Evolutionary conservation across 2,888 invertebrate species (phyloP).

Genomic region (Hyposoter didymator): DNA sequence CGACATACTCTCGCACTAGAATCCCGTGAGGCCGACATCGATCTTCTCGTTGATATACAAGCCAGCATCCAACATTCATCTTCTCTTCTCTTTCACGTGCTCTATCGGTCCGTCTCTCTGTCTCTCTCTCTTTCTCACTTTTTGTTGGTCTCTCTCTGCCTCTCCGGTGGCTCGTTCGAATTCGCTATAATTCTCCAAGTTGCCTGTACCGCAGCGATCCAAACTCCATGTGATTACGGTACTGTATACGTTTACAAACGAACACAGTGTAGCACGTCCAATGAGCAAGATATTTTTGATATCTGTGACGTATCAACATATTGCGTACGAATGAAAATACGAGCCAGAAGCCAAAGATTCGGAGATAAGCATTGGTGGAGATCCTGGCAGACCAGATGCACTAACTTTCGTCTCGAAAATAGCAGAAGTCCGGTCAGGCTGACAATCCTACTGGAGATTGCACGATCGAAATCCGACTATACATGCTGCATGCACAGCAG

Average conservation of each 20-base stretch:
- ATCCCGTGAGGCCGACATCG: slow-evolving; percentile 60
- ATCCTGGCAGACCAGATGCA: neutral
- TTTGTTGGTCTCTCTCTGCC: neutral
- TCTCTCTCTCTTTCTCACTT: slow-evolving; percentile 4
- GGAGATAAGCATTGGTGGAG: neutral
- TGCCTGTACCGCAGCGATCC: neutral
- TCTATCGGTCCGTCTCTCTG: neutral
- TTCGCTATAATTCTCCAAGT: slow-evolving; percentile 47
- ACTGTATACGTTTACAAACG: neutral
- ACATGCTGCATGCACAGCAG: neutral
- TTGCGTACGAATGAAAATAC: neutral
- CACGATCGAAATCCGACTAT: neutral
- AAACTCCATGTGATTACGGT: neutral
- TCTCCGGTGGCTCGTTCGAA: slow-evolving; percentile 36
- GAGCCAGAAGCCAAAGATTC: neutral
- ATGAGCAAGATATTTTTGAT: slow-evolving; percentile 1
- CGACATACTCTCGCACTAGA: slow-evolving; percentile 58
- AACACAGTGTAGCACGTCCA: neutral
- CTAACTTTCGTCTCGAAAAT: neutral
- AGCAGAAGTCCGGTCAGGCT: neutral
- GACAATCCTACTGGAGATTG: neutral
- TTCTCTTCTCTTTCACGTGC: slow-evolving; percentile 11
- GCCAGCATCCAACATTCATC: slow-evolving; percentile 15
- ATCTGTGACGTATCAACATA: neutral
- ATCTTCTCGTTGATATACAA: slow-evolving; percentile 62